Percentiles rank a stretch among this genome's conserved stretches.
These are phyloP conservation scores for Forbesichthys agassizii DNA, from an alignment of 2,113 vertebrate genomes.

Conservation along the genomic window DNA sequence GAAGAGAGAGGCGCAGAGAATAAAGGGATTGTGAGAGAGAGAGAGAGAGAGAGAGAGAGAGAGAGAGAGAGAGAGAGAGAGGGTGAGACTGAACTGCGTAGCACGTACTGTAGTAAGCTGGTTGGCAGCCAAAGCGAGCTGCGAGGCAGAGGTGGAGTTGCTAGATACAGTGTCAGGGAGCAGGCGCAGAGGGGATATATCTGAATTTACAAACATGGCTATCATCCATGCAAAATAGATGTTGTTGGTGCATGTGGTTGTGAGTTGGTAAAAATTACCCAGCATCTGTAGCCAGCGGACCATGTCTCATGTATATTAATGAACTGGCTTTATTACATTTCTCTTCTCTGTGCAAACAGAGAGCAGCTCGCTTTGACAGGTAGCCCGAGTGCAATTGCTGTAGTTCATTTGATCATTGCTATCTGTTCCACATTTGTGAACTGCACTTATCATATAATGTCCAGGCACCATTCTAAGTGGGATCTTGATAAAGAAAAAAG, in stretches of 20 bases:
- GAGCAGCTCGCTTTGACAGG: slow-evolving; percentile 61
- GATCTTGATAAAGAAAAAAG: neutral
- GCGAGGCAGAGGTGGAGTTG: slow-evolving; percentile 44
- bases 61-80: slow-evolving; percentile 8
- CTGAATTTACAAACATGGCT: slow-evolving; percentile 56
- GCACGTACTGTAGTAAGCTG: slow-evolving; percentile 10
- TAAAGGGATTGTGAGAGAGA: slow-evolving; percentile 19
- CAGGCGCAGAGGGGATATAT: slow-evolving; percentile 49
- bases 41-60: slow-evolving; percentile 20
- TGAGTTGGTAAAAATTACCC: slow-evolving; percentile 65
- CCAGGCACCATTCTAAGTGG: slow-evolving; percentile 5
- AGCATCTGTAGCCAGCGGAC: slow-evolving; percentile 72
- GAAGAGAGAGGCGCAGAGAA: slow-evolving; percentile 4
- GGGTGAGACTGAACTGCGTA: slow-evolving; percentile 21
- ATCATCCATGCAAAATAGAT: slow-evolving; percentile 67
- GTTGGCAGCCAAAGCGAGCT: slow-evolving; percentile 29
- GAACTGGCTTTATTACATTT: slow-evolving; percentile 68
- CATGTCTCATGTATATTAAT: slow-evolving; percentile 76
- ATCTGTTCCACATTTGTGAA: slow-evolving; percentile 15
- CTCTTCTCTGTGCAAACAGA: slow-evolving; percentile 60
- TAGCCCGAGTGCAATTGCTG: slow-evolving; percentile 38
- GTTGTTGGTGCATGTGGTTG: slow-evolving; percentile 65
- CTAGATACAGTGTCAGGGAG: slow-evolving; percentile 43
- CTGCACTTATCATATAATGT: neutral
- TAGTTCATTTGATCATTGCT: slow-evolving; percentile 38